phyloP scores from a whole-genome alignment of 2,888 invertebrate genomes.

The Oscheius onirici region DNA sequence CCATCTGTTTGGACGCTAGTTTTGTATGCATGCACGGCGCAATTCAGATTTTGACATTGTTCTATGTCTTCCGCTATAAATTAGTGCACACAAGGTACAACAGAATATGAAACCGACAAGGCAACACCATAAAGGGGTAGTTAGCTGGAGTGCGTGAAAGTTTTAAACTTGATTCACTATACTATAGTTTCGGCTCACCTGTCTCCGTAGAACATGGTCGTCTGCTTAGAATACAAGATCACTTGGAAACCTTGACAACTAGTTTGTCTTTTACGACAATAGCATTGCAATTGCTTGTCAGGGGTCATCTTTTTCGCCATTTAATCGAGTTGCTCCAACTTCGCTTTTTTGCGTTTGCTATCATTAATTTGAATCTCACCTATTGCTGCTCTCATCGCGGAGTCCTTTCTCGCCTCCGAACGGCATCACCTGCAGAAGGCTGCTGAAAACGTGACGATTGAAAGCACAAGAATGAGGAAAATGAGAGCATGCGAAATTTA shows the following conservation, averaged over 20 bases:
- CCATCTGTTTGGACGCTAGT: background rate
- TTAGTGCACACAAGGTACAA: too few species aligned
- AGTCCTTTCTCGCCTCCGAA: slow-evolving; percentile 22
- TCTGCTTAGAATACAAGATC: slow-evolving; percentile 6
- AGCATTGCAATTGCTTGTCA: slow-evolving; percentile 7
- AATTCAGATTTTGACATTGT: too few species aligned
- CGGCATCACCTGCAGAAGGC: slow-evolving; percentile 17
- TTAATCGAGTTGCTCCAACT: background rate
- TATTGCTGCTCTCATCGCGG: slow-evolving; percentile 27
- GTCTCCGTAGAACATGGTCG: slow-evolving; percentile 12
- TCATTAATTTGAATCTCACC: slow-evolving; percentile 16
- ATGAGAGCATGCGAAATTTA: background rate
- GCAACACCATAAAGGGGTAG: too few species aligned
- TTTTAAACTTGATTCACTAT: too few species aligned
- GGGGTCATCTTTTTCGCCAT: background rate
- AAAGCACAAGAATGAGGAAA: background rate
- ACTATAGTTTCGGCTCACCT: background rate
- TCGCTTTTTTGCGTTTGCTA: background rate
- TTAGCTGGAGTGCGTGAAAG: too few species aligned
- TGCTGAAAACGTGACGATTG: too few species aligned
- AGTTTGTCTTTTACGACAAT: slow-evolving; percentile 13
- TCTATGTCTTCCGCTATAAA: too few species aligned
- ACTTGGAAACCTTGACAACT: slow-evolving; percentile 17
- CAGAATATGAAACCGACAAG: too few species aligned
- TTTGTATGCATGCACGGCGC: too few species aligned